These are phyloP conservation scores for Cynocephalus volans DNA, from an alignment of 2,113 vertebrate species.

Conservation along the genomic window DNA sequence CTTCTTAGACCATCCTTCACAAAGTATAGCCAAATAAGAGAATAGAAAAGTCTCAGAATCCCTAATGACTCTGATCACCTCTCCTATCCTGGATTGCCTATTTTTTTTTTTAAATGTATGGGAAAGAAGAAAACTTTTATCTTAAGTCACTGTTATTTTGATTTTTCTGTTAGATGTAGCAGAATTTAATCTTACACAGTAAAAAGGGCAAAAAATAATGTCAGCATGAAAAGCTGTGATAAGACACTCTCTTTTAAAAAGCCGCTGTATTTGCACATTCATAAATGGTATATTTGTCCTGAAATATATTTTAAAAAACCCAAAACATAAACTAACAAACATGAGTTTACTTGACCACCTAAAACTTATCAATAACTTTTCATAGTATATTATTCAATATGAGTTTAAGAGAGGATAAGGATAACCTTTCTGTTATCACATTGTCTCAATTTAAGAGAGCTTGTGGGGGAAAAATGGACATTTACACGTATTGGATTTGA, in stretches of 20 bases:
- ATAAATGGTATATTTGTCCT: not conserved
- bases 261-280: not conserved
- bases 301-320: not conserved
- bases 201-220: not conserved
- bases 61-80: not conserved
- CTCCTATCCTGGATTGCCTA: not conserved
- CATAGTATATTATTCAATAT: not conserved
- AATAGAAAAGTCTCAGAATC: not conserved
- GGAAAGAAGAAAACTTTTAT: not conserved
- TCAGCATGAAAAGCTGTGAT: not conserved
- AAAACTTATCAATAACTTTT: not conserved
- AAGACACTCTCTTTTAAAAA: not conserved
- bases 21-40: not conserved
- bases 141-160: not conserved
- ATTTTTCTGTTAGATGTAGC: not conserved
- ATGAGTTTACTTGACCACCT: not conserved
- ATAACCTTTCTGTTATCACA: not conserved
- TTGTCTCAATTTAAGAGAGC: not conserved
- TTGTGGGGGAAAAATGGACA: not conserved
- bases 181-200: not conserved
- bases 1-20: not conserved
- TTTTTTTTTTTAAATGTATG: not conserved
- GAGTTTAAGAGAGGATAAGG: not conserved
- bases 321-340: not conserved
- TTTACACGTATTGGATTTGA: not conserved